Conservation (phyloP, 2,113 vertebrate genomes). For the Actinemys pallida region DNA sequence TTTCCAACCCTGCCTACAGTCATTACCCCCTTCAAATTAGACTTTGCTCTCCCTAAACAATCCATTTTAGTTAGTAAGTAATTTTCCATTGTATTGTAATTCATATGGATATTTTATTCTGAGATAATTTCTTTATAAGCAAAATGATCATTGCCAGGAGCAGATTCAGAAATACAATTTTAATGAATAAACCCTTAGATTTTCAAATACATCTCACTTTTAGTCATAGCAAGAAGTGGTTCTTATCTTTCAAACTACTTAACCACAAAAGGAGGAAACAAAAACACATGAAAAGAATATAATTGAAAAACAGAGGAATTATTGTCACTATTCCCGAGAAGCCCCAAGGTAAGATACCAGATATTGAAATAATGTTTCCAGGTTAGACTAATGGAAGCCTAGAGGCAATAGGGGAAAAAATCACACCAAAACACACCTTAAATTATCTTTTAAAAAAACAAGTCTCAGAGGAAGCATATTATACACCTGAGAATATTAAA, state of each 20-base stretch:
- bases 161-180: not conserved
- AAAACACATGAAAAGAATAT: not conserved
- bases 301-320: not conserved
- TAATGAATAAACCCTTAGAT: not conserved
- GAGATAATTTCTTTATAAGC: not conserved
- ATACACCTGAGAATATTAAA: not conserved
- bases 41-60: constrained; percentile 2
- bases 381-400: constrained; percentile 20
- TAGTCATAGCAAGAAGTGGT: not conserved
- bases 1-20: not conserved
- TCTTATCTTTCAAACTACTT: not conserved
- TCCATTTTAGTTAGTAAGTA: not conserved
- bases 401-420: not conserved
- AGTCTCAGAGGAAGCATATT: constrained; percentile 7
- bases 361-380: constrained; percentile 25
- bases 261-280: not conserved
- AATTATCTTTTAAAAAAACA: not conserved
- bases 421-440: constrained; percentile 18
- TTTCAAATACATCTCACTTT: not conserved
- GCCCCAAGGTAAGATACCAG: constrained; percentile 32
- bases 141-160: not conserved
- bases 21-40: constrained; percentile 2
- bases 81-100: not conserved
- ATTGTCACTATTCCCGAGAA: constrained; percentile 11
- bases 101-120: not conserved